phyloP scores from a whole-genome alignment of 2,113 vertebrate genomes.

The Ochotona princeps region DNA sequence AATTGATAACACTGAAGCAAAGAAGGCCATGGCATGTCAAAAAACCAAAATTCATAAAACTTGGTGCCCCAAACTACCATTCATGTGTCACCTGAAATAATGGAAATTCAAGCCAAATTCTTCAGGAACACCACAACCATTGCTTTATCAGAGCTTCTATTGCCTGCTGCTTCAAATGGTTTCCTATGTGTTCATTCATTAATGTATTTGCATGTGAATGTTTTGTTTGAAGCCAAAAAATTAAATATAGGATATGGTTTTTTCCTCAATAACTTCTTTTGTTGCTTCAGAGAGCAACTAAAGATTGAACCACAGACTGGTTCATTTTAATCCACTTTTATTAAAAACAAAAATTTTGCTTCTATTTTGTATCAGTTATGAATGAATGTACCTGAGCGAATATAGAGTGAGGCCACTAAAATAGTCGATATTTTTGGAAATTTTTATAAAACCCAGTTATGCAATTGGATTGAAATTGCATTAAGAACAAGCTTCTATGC shows the following conservation, averaged over 20 bases:
- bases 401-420: background rate
- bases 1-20: slow-evolving; percentile 11
- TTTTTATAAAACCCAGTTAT: background rate
- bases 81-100: background rate
- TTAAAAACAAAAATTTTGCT: background rate
- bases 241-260: background rate
- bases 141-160: background rate
- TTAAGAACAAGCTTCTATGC: background rate
- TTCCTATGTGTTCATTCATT: background rate
- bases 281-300: background rate
- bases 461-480: background rate
- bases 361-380: slow-evolving; percentile 1
- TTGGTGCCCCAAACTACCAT: background rate
- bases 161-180: background rate
- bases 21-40: background rate
- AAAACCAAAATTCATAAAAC: background rate
- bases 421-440: background rate
- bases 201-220: background rate
- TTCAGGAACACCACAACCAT: background rate
- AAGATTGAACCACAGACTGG: background rate
- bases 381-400: background rate
- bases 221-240: slow-evolving; percentile 36
- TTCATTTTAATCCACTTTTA: background rate
- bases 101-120: slow-evolving; percentile 3
- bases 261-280: background rate